Conservation (phyloP, 2,888 invertebrate genomes). For the Eupithecia centaureata region DNA sequence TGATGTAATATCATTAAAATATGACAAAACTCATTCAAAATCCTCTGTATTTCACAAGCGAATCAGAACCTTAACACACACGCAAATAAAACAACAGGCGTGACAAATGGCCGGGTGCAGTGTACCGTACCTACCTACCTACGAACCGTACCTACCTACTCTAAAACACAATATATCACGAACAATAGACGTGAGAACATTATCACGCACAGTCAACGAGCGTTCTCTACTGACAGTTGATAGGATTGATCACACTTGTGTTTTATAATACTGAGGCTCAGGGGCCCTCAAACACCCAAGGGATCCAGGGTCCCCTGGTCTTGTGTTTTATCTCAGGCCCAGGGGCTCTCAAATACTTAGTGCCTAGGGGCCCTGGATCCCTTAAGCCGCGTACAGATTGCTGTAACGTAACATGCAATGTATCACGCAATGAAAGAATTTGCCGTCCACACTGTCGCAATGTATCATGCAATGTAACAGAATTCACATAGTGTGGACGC, state of each 20-base stretch:
- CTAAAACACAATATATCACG: conserved; percentile 36
- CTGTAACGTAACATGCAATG: too few relatives aligned
- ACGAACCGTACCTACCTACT: neutral
- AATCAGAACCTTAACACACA: conserved; percentile 7
- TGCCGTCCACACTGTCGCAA: too few relatives aligned
- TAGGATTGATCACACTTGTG: neutral
- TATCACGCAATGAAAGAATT: too few relatives aligned
- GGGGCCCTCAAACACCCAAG: too few relatives aligned
- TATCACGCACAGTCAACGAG: conserved; percentile 39
- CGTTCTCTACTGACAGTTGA: conserved; percentile 22
- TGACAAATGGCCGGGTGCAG: conserved; percentile 38
- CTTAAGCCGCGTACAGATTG: too few relatives aligned
- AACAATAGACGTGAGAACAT: conserved; percentile 42
- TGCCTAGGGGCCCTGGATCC: too few relatives aligned
- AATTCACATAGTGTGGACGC: too few relatives aligned
- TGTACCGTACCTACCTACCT: conserved; percentile 20
- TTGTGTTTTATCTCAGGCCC: too few relatives aligned
- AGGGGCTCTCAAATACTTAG: too few relatives aligned
- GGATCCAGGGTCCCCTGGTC: too few relatives aligned
- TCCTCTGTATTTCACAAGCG: neutral
- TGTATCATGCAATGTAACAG: too few relatives aligned
- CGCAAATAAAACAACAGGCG: conserved; percentile 35
- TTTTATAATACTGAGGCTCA: too few relatives aligned
- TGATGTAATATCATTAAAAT: neutral
- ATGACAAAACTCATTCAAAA: neutral